Conservation (phyloP, 2,113 vertebrate genomes). For the Pavo muticus region DNA sequence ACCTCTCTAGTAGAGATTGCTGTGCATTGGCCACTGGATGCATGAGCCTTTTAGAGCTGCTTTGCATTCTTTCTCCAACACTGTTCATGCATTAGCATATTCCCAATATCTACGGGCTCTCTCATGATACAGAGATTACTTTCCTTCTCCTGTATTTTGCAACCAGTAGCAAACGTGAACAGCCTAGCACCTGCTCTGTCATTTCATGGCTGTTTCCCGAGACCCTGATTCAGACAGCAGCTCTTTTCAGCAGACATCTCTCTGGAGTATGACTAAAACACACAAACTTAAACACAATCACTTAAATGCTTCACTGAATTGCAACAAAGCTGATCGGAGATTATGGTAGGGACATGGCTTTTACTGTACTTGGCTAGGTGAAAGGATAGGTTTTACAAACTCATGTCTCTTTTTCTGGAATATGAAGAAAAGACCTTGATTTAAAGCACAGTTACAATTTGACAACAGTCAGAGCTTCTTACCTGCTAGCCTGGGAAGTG, state of each 20-base stretch:
- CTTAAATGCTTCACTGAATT: slow-evolving; percentile 2
- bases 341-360: not conserved
- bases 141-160: not conserved
- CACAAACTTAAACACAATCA: slow-evolving; percentile 15
- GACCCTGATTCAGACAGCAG: not conserved
- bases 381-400: slow-evolving; percentile 4
- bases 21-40: rapidly evolving
- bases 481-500: not conserved
- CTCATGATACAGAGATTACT: not conserved
- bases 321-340: slow-evolving; percentile 14
- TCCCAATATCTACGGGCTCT: not conserved
- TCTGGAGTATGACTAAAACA: slow-evolving; percentile 25
- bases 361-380: not conserved
- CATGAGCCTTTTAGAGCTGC: not conserved
- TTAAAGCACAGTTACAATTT: not conserved
- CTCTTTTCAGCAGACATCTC: not conserved
- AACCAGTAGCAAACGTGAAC: not conserved
- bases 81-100: not conserved
- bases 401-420: not conserved
- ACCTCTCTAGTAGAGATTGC: not conserved
- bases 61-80: not conserved
- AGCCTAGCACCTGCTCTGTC: not conserved
- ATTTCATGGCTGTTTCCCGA: not conserved
- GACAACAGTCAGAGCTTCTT: not conserved
- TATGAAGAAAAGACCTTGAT: not conserved